Evolutionary conservation across 2,113 vertebrate genomes (phyloP).

Genomic region (Cyanoramphus novaezelandiae): DNA sequence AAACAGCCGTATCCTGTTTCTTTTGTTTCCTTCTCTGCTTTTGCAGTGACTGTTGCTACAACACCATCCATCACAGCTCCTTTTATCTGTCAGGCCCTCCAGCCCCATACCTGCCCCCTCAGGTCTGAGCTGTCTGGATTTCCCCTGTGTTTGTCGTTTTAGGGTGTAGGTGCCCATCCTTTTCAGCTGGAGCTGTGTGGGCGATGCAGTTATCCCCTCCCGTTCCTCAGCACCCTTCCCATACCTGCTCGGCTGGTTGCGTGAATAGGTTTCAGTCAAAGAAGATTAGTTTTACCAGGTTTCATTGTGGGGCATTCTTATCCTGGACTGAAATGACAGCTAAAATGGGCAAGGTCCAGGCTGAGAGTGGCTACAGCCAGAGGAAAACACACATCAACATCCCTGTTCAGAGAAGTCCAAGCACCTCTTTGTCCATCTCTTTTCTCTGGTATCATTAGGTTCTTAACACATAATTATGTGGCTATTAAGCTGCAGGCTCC

Average conservation of each 20-base stretch:
- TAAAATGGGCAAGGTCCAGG: neutral
- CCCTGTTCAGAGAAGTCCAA: neutral
- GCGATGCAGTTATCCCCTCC: neutral
- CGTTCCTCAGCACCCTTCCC: neutral
- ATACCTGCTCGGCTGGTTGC: neutral
- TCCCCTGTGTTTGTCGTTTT: neutral
- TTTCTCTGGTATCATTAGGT: neutral
- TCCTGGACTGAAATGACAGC: neutral
- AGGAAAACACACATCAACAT: accelerated
- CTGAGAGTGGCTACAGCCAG: neutral
- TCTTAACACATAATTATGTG: neutral
- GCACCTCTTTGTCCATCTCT: neutral
- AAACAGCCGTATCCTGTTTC: conserved; percentile 46
- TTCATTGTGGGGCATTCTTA: accelerated
- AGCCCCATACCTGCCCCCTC: neutral
- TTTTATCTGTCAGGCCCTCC: conserved; percentile 2
- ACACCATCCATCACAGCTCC: conserved; percentile 25
- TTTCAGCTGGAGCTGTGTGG: neutral
- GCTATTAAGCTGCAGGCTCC: neutral
- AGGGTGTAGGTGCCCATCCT: neutral
- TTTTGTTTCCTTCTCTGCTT: conserved; percentile 52
- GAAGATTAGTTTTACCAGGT: neutral
- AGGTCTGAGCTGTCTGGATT: neutral
- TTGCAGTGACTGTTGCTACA: conserved; percentile 48
- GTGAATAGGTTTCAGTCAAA: neutral